These are phyloP conservation scores for Drosophila pegasa DNA, from an alignment of 2,888 invertebrate genomes.

Conservation along the genomic window DNA sequence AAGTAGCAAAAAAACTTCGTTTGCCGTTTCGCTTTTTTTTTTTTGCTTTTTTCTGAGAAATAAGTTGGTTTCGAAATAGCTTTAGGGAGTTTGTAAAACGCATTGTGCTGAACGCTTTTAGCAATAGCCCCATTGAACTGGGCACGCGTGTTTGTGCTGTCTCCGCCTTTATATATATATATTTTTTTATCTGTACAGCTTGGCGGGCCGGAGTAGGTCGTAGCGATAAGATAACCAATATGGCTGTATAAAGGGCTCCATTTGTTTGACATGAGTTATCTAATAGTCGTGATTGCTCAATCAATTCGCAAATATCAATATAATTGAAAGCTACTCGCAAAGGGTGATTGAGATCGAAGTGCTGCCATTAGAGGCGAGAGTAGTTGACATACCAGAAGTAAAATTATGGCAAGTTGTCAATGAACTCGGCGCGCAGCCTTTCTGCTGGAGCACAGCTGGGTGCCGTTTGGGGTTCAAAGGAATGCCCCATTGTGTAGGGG, in stretches of 20 bases:
- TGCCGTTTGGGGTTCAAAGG: neutral
- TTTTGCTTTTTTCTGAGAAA: slow-evolving; percentile 9
- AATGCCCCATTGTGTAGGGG: neutral
- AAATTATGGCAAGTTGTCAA: slow-evolving; percentile 27
- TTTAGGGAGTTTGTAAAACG: slow-evolving; percentile 73
- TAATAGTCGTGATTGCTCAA: slow-evolving; percentile 71
- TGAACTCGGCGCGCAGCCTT: slow-evolving; percentile 18
- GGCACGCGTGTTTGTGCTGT: slow-evolving; percentile 54
- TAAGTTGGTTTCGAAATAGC: slow-evolving; percentile 69
- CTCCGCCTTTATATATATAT: neutral
- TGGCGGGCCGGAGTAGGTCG: slow-evolving; percentile 8
- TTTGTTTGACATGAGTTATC: slow-evolving; percentile 73
- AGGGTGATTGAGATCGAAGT: slow-evolving; percentile 23
- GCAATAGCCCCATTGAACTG: slow-evolving; percentile 75
- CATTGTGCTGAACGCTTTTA: slow-evolving; percentile 66
- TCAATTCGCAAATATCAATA: slow-evolving; percentile 66
- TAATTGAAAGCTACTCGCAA: slow-evolving; percentile 62
- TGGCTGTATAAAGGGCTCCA: slow-evolving; percentile 37
- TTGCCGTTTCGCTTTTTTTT: slow-evolving; percentile 12
- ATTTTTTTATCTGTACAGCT: slow-evolving; percentile 1
- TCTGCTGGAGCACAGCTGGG: neutral
- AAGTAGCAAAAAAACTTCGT: slow-evolving; percentile 37
- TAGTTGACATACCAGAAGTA: neutral
- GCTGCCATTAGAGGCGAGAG: neutral
- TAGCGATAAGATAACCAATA: slow-evolving; percentile 66